These are phyloP conservation scores for Sitta europaea DNA, from an alignment of 2,113 vertebrate genomes.

Conservation along the genomic window DNA sequence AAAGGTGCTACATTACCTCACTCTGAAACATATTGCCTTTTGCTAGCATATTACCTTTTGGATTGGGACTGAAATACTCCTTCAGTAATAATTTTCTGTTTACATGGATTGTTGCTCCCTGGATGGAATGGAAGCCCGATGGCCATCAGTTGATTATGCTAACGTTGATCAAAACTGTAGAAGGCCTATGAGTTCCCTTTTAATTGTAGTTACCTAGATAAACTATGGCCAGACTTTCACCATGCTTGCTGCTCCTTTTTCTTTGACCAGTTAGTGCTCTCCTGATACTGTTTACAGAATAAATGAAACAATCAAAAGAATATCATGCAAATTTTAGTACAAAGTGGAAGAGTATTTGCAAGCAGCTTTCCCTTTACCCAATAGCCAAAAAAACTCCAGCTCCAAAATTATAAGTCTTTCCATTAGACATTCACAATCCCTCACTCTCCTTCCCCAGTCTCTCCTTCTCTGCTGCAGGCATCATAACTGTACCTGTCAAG, in stretches of 20 bases:
- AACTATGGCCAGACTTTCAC: background rate
- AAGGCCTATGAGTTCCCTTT: background rate
- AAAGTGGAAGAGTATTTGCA: background rate
- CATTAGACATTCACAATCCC: background rate
- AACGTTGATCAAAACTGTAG: background rate
- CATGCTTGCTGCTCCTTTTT: background rate
- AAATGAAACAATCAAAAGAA: background rate
- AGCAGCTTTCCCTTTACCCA: background rate
- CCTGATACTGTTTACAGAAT: background rate
- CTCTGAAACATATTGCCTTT: background rate
- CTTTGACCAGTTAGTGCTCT: background rate
- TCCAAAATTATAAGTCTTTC: background rate
- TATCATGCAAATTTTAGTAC: background rate
- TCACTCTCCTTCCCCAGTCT: background rate
- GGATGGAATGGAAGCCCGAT: background rate
- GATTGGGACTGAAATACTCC: background rate
- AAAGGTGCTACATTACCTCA: background rate
- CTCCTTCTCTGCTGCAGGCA: background rate
- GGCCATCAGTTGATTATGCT: background rate
- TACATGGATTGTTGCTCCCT: background rate
- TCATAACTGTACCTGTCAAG: background rate
- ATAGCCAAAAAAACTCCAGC: rapidly evolving
- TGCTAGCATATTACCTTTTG: background rate
- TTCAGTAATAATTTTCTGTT: background rate
- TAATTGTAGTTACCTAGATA: background rate